Percentiles rank a stretch among this genome's conserved stretches.
Conservation (phyloP, 2,888 invertebrate genomes). For the Parnassius smintheus region DNA sequence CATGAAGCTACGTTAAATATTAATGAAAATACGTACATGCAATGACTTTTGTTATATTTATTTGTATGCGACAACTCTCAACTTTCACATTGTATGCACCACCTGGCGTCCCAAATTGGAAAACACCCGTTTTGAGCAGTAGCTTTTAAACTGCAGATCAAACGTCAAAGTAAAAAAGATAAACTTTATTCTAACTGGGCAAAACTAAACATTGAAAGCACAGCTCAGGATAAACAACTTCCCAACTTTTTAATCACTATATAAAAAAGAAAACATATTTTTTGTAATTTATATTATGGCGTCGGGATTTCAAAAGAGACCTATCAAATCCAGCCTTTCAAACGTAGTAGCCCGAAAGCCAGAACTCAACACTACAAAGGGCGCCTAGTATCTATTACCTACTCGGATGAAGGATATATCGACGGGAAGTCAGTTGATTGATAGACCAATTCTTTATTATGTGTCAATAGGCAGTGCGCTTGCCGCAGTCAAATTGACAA, state of each 20-base stretch:
- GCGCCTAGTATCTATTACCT: constrained; percentile 29
- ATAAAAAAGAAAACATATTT: constrained; percentile 14
- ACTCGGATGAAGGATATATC: constrained; percentile 33
- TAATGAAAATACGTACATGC: no score
- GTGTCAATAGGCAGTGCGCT: background rate
- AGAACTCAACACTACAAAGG: constrained; percentile 26
- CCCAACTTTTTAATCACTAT: constrained; percentile 17
- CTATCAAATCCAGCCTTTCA: constrained; percentile 22
- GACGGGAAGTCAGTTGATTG: constrained; percentile 32
- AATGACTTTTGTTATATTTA: no score
- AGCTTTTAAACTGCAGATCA: no score
- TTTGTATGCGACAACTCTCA: no score
- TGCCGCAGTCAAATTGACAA: constrained; percentile 26
- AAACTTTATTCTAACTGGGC: no score
- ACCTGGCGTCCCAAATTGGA: no score
- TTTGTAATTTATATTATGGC: constrained; percentile 14
- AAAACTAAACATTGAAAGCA: background rate
- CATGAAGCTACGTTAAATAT: no score
- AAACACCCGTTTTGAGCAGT: no score
- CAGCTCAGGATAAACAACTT: background rate
- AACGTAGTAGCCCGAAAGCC: constrained; percentile 27
- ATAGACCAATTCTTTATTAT: constrained; percentile 28
- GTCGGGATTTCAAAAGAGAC: constrained; percentile 11
- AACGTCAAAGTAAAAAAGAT: no score
- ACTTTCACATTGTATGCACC: no score